phyloP scores from a whole-genome alignment of 2,888 invertebrate species.

The Drosophila melanosoma region DNA sequence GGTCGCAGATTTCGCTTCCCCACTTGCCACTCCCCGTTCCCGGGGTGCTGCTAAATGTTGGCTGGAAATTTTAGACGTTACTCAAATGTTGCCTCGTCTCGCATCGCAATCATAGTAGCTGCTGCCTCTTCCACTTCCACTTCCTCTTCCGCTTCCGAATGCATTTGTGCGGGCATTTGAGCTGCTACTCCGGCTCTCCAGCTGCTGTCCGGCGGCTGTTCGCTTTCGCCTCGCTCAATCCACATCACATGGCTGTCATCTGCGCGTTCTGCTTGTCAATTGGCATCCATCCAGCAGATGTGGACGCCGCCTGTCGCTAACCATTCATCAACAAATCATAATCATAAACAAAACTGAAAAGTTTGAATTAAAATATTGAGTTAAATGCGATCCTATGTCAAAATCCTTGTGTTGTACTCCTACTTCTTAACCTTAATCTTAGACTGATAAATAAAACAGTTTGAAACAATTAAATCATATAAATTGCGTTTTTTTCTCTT shows the following conservation, averaged over 20 bases:
- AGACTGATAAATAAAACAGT: neutral
- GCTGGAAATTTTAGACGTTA: slow-evolving; percentile 48
- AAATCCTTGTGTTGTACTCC: neutral
- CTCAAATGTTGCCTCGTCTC: slow-evolving; percentile 23
- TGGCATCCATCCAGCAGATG: slow-evolving; percentile 37
- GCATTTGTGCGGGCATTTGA: slow-evolving; percentile 56
- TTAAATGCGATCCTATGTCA: neutral
- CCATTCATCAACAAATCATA: neutral
- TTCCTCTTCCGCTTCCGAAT: slow-evolving; percentile 47
- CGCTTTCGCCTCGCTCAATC: neutral
- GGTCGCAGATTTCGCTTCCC: neutral
- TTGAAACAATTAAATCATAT: neutral
- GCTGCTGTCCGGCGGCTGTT: neutral
- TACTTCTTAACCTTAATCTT: neutral
- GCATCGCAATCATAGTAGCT: slow-evolving; percentile 16
- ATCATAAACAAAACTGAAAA: neutral
- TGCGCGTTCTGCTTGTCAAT: slow-evolving; percentile 37
- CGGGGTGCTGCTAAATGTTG: neutral
- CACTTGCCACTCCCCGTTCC: neutral
- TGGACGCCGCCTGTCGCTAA: slow-evolving; percentile 16
- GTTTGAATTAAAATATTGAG: neutral
- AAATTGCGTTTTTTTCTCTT: neutral
- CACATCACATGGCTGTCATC: slow-evolving; percentile 17
- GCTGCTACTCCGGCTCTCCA: slow-evolving; percentile 5
- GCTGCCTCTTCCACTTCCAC: slow-evolving; percentile 43